Conservation (phyloP, 2,888 invertebrate species). For the Asteroscopus sphinx region DNA sequence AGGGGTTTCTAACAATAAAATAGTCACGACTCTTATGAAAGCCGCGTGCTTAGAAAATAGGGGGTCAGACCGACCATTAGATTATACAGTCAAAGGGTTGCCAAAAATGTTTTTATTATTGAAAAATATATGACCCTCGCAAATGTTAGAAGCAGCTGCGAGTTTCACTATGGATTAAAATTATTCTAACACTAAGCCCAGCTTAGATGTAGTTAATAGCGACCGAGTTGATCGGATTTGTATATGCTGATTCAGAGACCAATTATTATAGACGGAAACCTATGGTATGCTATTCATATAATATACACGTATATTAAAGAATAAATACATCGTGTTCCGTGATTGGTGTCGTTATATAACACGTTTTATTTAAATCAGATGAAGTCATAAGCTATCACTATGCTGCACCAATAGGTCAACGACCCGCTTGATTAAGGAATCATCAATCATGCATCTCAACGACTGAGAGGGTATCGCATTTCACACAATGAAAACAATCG, state of each 20-base stretch:
- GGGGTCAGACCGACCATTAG: constrained; percentile 71
- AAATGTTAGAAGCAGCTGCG: constrained; percentile 77
- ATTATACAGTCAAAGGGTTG: constrained; percentile 83
- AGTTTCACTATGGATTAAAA: constrained; percentile 71
- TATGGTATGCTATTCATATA: constrained; percentile 7
- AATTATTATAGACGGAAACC: constrained; percentile 45
- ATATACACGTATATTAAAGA: constrained; percentile 18
- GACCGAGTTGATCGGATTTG: constrained; percentile 73
- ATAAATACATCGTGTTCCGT: constrained; percentile 47
- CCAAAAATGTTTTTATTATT: constrained; percentile 80
- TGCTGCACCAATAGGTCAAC: constrained; percentile 69
- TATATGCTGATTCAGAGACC: constrained; percentile 67
- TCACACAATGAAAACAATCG: constrained; percentile 72
- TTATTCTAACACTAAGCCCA: constrained; percentile 78
- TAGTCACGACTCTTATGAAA: constrained; percentile 63
- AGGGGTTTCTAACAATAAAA: constrained; percentile 66
- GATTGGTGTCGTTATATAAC: constrained; percentile 65
- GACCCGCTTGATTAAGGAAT: constrained; percentile 86
- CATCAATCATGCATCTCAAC: constrained; percentile 83
- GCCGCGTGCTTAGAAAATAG: constrained; percentile 71
- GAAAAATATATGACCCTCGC: constrained; percentile 76
- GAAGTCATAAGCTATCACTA: constrained; percentile 77
- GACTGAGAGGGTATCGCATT: constrained; percentile 78
- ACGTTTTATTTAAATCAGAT: constrained; percentile 73
- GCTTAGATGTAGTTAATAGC: constrained; percentile 63